Conservation (phyloP, 2,113 vertebrate genomes). For the Australoheros scitulus region DNA sequence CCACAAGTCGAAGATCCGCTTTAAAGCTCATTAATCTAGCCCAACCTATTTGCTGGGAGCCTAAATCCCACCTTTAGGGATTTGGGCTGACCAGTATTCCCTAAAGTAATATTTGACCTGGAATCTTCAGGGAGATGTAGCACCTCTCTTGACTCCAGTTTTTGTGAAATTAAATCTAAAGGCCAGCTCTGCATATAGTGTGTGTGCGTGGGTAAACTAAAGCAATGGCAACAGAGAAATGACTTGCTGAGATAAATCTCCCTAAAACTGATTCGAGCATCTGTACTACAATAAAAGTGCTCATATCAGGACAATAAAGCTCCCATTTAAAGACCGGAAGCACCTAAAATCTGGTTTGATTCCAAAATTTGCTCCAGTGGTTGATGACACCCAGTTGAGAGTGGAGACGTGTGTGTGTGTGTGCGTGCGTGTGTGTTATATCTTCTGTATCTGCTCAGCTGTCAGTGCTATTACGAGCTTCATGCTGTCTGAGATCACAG, state of each 20-base stretch:
- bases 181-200: not conserved
- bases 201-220: not conserved
- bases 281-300: too few relatives aligned
- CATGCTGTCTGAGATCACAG: constrained; percentile 15
- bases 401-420: too few relatives aligned
- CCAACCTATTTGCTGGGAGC: constrained; percentile 41
- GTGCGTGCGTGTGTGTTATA: too few relatives aligned
- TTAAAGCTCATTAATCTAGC: constrained; percentile 73
- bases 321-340: too few relatives aligned
- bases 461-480: constrained; percentile 9
- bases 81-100: constrained; percentile 62
- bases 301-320: too few relatives aligned
- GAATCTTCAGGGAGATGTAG: constrained; percentile 19
- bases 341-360: too few relatives aligned
- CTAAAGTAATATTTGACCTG: constrained; percentile 46
- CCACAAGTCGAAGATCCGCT: constrained; percentile 63
- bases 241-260: not conserved
- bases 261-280: too few relatives aligned
- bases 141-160: constrained; percentile 10
- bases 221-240: not conserved
- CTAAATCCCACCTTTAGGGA: constrained; percentile 58
- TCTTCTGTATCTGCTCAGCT: too few relatives aligned
- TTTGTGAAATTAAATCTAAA: constrained; percentile 38
- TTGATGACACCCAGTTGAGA: too few relatives aligned
- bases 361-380: too few relatives aligned